phyloP scores from a whole-genome alignment of 2,888 invertebrate species.

The Drosophila pseudotakahashii region DNA sequence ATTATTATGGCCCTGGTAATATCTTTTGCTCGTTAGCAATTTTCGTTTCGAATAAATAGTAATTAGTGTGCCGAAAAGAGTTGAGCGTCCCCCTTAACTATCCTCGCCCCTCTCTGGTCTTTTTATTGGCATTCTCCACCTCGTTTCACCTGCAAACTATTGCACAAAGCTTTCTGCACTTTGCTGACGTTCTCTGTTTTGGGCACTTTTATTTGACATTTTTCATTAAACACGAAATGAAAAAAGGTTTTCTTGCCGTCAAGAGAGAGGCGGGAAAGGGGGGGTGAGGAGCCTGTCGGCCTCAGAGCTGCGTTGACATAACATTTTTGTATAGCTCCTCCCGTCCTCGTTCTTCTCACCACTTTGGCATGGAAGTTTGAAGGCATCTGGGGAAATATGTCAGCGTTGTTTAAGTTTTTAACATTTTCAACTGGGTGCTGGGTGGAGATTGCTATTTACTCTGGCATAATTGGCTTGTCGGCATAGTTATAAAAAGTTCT shows the following conservation, averaged over 20 bases:
- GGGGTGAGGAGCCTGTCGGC: conserved; percentile 7
- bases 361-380: conserved; percentile 68
- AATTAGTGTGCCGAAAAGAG: conserved; percentile 74
- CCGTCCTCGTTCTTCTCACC: conserved; percentile 5
- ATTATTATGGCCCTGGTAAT: conserved; percentile 72
- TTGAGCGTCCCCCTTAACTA: conserved; percentile 15
- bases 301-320: conserved; percentile 69
- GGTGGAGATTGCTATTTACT: conserved; percentile 69
- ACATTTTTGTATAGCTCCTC: conserved; percentile 64
- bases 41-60: conserved; percentile 80
- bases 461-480: conserved; percentile 68
- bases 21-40: conserved; percentile 79
- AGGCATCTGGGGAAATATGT: conserved; percentile 77
- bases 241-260: conserved; percentile 63
- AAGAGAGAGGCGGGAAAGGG: neutral
- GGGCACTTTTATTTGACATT: conserved; percentile 78
- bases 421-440: conserved; percentile 57
- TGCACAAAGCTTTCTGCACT: conserved; percentile 74
- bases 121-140: conserved; percentile 22
- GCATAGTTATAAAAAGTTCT: conserved; percentile 62
- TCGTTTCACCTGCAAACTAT: conserved; percentile 58
- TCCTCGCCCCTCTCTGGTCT: neutral
- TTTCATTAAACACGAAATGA: conserved; percentile 78
- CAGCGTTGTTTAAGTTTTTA: conserved; percentile 78
- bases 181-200: conserved; percentile 68